A percentile compares a stretch with the other conserved stretches of the same genome.
Conservation (phyloP, 1,140 invertebrate species). For the Orussus abietinus region DNA sequence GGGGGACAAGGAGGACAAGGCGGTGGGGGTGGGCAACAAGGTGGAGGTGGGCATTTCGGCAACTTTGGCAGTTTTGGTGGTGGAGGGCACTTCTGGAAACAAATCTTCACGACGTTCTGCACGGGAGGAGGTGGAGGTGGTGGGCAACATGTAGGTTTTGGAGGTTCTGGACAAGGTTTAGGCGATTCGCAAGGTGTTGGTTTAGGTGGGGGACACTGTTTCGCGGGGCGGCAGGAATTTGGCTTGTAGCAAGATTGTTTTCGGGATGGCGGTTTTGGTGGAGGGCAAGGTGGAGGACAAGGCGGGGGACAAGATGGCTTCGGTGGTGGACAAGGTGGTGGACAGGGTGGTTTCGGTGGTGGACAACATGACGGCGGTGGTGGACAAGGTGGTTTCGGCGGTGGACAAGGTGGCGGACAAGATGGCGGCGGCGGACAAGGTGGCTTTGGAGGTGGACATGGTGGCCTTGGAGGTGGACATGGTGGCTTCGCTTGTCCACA, state of each 20-base stretch:
- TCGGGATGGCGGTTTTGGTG: not conserved
- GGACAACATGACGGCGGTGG: conserved; percentile 6
- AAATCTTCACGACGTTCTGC: too few relatives aligned
- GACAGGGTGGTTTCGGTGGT: not conserved
- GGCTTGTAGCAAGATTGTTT: not conserved
- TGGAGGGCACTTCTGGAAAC: conserved; percentile 20
- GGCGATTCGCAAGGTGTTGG: not conserved
- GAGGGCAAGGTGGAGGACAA: conserved; percentile 12
- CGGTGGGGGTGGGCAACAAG: conserved; percentile 5
- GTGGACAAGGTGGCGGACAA: conserved; percentile 1
- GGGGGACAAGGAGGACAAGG: conserved; percentile 10
- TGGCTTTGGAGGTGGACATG: conserved; percentile 33
- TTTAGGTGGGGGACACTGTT: not conserved
- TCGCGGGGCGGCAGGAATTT: not conserved
- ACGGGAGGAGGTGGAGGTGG: conserved; percentile 5
- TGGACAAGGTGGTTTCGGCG: not conserved
- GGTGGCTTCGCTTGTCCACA: conserved; percentile 35
- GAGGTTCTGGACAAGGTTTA: not conserved
- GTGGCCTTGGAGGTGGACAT: conserved; percentile 26
- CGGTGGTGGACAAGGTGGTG: conserved; percentile 5
- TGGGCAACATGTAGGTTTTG: conserved; percentile 14
- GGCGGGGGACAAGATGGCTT: not conserved
- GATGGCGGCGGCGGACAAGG: not conserved
- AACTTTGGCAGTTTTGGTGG: conserved; percentile 16
- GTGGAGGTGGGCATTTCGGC: conserved; percentile 14